Percentiles rank a stretch among this genome's conserved stretches.
These are phyloP conservation scores for Condylostylus longicornis DNA, from an alignment of 1,140 invertebrate species.

Conservation along the genomic window DNA sequence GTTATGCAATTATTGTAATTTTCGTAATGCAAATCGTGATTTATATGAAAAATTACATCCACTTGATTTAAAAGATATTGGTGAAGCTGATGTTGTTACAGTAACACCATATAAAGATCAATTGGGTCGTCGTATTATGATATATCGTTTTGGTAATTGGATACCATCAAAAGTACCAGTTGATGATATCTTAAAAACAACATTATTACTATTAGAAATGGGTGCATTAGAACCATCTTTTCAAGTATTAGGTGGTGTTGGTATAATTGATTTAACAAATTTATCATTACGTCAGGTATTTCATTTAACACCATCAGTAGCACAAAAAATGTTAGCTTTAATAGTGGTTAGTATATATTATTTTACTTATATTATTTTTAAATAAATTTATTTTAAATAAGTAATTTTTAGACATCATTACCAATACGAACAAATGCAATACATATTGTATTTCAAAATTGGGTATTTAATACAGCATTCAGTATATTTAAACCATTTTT, in stretches of 20 bases:
- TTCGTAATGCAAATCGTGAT: conserved; percentile 55
- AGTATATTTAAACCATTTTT: conserved; percentile 61
- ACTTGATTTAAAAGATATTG: conserved; percentile 45
- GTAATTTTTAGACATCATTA: conserved; percentile 44
- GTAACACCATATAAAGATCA: conserved; percentile 61
- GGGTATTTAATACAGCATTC: conserved; percentile 63
- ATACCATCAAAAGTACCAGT: conserved; percentile 46
- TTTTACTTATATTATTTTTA: conserved; percentile 2
- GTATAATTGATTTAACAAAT: conserved; percentile 55
- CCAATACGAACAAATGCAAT: conserved; percentile 57
- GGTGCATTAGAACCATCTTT: conserved; percentile 54
- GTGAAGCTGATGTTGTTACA: conserved; percentile 50
- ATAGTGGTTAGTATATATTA: conserved; percentile 41
- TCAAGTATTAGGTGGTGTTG: conserved; percentile 60
- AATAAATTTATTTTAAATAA: conserved; percentile 4
- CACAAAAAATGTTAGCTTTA: conserved; percentile 45
- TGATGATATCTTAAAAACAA: conserved; percentile 57
- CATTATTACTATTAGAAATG: conserved; percentile 52
- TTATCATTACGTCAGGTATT: conserved; percentile 53
- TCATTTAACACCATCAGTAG: conserved; percentile 53
- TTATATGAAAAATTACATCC: conserved; percentile 51
- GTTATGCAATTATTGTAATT: conserved; percentile 60
- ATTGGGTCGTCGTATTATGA: conserved; percentile 33
- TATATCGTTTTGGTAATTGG: conserved; percentile 46
- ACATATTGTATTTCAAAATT: conserved; percentile 63